Conservation (phyloP, 2,113 vertebrate species). For the Cheirogaleus medius region DNA sequence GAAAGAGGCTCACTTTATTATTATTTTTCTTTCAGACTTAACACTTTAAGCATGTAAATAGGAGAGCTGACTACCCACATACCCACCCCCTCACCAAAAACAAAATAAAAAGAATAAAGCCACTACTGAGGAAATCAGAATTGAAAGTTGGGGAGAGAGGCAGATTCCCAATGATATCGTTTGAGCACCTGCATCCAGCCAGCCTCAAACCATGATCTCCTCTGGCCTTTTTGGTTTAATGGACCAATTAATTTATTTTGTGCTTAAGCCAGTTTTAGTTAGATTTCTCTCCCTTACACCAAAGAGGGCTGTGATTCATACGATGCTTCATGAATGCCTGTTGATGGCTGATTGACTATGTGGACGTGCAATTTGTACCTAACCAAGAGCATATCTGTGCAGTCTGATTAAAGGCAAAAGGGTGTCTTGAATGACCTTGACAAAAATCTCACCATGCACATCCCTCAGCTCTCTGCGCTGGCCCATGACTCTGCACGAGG, state of each 20-base stretch:
- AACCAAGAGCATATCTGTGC: background rate
- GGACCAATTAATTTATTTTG: constrained; percentile 26
- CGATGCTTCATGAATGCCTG: background rate
- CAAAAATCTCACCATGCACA: background rate
- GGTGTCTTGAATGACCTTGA: background rate
- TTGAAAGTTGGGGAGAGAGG: background rate
- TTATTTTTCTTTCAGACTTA: background rate
- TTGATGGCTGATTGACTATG: background rate
- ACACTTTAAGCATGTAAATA: background rate
- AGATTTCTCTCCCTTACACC: background rate
- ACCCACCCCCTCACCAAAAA: background rate
- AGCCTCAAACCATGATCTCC: background rate
- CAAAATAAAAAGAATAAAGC: background rate
- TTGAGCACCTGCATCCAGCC: background rate
- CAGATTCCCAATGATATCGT: background rate
- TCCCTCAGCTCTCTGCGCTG: background rate
- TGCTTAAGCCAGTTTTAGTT: background rate
- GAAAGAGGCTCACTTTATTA: background rate
- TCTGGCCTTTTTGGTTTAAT: background rate
- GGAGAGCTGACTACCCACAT: background rate
- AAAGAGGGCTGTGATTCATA: background rate
- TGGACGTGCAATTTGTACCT: background rate
- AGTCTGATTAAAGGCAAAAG: background rate
- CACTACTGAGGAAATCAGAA: background rate
- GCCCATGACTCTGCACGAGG: background rate